phyloP scores from a whole-genome alignment of 2,113 vertebrate genomes.

The Chaetura pelagica region DNA sequence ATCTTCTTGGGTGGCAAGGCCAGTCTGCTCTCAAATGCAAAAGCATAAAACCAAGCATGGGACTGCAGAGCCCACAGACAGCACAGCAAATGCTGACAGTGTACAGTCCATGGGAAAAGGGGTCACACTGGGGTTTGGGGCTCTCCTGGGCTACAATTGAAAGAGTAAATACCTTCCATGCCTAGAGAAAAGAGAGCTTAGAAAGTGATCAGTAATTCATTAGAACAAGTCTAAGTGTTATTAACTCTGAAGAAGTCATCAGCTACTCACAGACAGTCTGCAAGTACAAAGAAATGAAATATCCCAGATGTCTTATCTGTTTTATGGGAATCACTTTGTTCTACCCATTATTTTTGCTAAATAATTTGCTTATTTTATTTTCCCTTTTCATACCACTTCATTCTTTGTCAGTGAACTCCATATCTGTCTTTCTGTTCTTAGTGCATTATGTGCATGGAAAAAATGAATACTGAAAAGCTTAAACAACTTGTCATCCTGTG shows the following conservation, averaged over 20 bases:
- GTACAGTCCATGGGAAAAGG: not conserved
- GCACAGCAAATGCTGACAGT: not conserved
- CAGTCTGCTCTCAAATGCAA: not conserved
- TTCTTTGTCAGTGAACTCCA: not conserved
- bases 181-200: not conserved
- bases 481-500: not conserved
- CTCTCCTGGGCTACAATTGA: not conserved
- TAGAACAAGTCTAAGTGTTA: not conserved
- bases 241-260: conserved; percentile 6
- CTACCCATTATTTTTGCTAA: not conserved
- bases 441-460: not conserved
- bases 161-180: not conserved
- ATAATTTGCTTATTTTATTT: not conserved
- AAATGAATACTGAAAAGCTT: not conserved
- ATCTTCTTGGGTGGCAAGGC: not conserved
- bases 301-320: not conserved
- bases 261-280: not conserved
- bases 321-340: not conserved
- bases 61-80: not conserved
- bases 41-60: not conserved
- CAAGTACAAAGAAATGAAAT: conserved; percentile 6
- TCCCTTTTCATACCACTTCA: not conserved
- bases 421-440: not conserved
- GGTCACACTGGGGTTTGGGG: not conserved
- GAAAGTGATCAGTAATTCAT: conserved; percentile 16